A percentile compares a stretch with the other conserved stretches of the same genome.
These are phyloP conservation scores for Hyposoter didymator DNA, from an alignment of 2,888 invertebrate genomes.

Conservation along the genomic window DNA sequence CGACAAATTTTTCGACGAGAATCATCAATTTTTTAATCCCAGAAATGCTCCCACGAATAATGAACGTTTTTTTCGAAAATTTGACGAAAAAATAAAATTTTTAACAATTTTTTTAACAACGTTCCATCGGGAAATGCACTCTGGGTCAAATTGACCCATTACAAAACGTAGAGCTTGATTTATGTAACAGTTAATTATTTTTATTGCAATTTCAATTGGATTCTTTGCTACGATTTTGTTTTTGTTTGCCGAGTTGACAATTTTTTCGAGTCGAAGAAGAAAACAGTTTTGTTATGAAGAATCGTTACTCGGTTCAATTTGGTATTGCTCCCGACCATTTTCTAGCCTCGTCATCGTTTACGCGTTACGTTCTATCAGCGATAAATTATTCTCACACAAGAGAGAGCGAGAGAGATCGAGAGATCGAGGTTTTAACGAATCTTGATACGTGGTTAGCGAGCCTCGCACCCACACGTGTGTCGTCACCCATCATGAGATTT, in stretches of 20 bases:
- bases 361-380: constrained; percentile 23
- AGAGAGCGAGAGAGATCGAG: constrained; percentile 18
- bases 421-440: constrained; percentile 46
- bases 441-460: constrained; percentile 32
- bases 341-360: constrained; percentile 30
- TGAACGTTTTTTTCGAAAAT: not conserved
- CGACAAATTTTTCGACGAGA: no score
- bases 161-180: not conserved
- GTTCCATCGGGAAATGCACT: no score
- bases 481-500: constrained; percentile 48
- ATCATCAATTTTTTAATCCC: not conserved
- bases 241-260: not conserved
- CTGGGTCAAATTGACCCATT: not conserved
- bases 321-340: not conserved
- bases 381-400: constrained; percentile 11
- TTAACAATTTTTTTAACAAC: no score
- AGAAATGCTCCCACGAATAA: not conserved
- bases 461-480: constrained; percentile 38
- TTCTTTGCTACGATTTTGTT: not conserved
- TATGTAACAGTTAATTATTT: not conserved
- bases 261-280: not conserved
- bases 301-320: constrained; percentile 25
- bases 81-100: no score
- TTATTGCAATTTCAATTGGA: not conserved
- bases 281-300: constrained; percentile 43